Base-by-base conservation (phyloP, 2,113 vertebrate species). In the Guaruba guarouba region DNA sequence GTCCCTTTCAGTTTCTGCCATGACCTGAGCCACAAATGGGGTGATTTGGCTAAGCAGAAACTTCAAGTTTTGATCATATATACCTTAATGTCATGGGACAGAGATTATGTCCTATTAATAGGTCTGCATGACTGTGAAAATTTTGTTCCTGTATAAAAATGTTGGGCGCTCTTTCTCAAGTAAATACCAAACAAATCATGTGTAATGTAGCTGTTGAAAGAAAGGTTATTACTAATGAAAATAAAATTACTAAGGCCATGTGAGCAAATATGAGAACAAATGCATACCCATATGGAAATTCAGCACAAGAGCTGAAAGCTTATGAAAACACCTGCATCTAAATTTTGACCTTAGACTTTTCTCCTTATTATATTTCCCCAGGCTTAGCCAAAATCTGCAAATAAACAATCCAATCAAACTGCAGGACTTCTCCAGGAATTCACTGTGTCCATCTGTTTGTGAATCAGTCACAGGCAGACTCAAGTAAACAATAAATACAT, bases 401-500 rank as follows among this genome's bases (percentile, higher is more conserved):
- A 96, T 90, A 96, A 96, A 96, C 88, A 97, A 83, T 81, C 85
- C 82, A 92, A 43, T 83, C 73, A 92, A 95, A 83, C 95, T 88
- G 92, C 94, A 95, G 94, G 95, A 77, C 85, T 88, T 96, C 93
- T 95, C 75, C 92, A 96, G 95, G 76, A 96, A 86, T 96, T 88
- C 85, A 68, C 93, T 83, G 92, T 92, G 95, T 90, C 95, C 96
- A 97, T 96, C 95, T 97, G 95, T 90, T 96, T 95, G 51, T 96
- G 93, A 95, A 93, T 94, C 90, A 95, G 79, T 48, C 68, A 75
- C 59, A 92, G 90, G 51, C 90, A 96, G 90, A 92, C 90, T 70
- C 71, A 92, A 88, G 85, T 92, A 96, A 96, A 96, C 90, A 97
- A 96, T 92, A 92, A 95, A 91, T 70, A 63, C 64, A 93, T 52